Conservation (phyloP, 2,888 invertebrate species). For the Congeria kusceri region DNA sequence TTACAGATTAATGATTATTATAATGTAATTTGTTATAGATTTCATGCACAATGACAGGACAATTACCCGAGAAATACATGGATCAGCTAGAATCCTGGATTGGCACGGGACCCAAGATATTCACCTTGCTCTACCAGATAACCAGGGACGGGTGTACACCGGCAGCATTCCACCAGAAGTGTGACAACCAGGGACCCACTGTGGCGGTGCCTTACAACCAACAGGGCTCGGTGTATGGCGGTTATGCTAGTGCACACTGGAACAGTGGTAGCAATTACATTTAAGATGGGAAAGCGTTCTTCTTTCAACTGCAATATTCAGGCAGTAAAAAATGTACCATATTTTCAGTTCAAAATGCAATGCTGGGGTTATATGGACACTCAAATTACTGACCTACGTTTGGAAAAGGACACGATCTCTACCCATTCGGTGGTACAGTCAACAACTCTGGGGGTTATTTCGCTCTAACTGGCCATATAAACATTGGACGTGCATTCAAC, state of each 20-base stretch:
- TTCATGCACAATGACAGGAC: too few species aligned
- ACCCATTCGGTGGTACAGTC: too few species aligned
- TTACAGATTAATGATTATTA: too few species aligned
- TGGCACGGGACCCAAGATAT: background rate
- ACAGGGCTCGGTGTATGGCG: slow-evolving; percentile 7
- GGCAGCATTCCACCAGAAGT: background rate
- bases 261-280: background rate
- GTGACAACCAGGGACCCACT: slow-evolving; percentile 13
- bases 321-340: background rate
- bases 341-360: too few species aligned
- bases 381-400: too few species aligned
- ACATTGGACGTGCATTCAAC: too few species aligned
- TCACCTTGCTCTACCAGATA: slow-evolving; percentile 1
- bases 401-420: too few species aligned
- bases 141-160: background rate
- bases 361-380: too few species aligned
- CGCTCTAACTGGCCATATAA: too few species aligned
- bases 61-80: background rate
- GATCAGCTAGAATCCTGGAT: slow-evolving; percentile 3
- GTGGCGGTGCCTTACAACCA: slow-evolving; percentile 4
- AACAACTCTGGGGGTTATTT: too few species aligned
- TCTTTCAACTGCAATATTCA: slow-evolving; percentile 39
- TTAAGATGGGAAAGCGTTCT: too few species aligned
- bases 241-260: background rate
- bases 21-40: too few species aligned